phyloP scores from a whole-genome alignment of 2,888 invertebrate genomes.

The Morpho deidamia region DNA sequence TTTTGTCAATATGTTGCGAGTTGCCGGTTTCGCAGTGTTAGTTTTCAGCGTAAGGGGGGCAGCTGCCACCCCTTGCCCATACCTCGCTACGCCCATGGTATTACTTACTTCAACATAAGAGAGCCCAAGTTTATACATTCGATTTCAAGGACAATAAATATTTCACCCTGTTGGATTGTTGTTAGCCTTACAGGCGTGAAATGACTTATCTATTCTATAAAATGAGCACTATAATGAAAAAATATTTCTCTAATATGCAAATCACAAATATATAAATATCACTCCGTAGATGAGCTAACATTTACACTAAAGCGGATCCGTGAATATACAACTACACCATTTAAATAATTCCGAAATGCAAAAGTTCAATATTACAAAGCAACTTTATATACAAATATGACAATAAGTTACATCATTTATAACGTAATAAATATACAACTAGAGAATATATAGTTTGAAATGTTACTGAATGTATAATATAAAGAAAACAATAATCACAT shows the following conservation, averaged over 20 bases:
- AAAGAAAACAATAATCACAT: background rate
- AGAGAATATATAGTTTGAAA: background rate
- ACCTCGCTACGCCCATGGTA: too few relatives aligned
- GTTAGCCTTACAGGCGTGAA: conserved; percentile 24
- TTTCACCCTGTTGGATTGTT: conserved; percentile 17
- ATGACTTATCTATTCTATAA: conserved; percentile 30
- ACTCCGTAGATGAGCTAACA: conserved; percentile 48
- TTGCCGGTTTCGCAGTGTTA: too few relatives aligned
- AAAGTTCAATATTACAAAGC: conserved; percentile 19
- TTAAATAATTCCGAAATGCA: conserved; percentile 7
- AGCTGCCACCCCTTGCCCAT: too few relatives aligned
- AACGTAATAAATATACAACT: conserved; percentile 10
- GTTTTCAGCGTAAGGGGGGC: too few relatives aligned
- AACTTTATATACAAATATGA: conserved; percentile 28
- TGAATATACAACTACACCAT: conserved; percentile 23
- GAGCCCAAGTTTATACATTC: background rate
- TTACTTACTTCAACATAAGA: background rate
- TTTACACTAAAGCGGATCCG: conserved; percentile 35
- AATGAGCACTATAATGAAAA: conserved; percentile 69
- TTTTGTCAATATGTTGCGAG: too few relatives aligned
- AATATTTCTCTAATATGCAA: conserved; percentile 69
- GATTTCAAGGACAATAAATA: background rate
- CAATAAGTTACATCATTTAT: conserved; percentile 4
- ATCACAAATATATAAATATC: conserved; percentile 55
- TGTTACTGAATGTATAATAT: background rate